phyloP scores from a whole-genome alignment of 2,888 invertebrate genomes.

The Eupithecia tripunctaria region DNA sequence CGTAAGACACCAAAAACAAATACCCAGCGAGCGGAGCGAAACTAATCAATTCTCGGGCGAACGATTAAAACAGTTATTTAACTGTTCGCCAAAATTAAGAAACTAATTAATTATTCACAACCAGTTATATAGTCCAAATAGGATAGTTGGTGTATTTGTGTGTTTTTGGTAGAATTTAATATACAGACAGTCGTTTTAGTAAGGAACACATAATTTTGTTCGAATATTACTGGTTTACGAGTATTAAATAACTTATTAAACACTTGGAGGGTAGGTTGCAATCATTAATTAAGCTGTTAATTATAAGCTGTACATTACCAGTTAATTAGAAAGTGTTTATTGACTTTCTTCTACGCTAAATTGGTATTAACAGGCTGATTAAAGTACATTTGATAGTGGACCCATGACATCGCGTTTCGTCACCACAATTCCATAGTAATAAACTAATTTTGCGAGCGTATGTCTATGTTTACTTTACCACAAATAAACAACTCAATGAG shows the following conservation, averaged over 20 bases:
- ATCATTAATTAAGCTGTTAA: neutral
- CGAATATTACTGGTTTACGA: neutral
- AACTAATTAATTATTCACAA: constrained; percentile 37
- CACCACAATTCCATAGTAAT: neutral
- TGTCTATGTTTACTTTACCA: neutral
- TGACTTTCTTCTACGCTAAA: neutral
- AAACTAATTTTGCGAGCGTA: neutral
- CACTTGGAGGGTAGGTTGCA: constrained; percentile 6
- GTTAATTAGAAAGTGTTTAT: constrained; percentile 7
- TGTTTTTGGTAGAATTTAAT: neutral
- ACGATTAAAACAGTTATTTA: constrained; percentile 32
- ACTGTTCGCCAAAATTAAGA: constrained; percentile 39
- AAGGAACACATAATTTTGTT: neutral
- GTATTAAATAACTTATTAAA: constrained; percentile 24
- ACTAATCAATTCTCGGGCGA: constrained; percentile 20
- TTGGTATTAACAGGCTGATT: neutral
- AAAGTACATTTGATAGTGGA: neutral
- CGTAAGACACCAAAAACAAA: constrained; percentile 20
- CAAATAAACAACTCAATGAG: neutral
- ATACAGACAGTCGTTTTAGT: neutral
- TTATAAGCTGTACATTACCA: neutral
- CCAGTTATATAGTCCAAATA: constrained; percentile 11
- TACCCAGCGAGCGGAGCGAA: constrained; percentile 19
- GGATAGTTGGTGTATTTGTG: constrained; percentile 12
- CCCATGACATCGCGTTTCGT: neutral